phyloP scores from a whole-genome alignment of 1,140 invertebrate species.

The Drosophila kanapiae region DNA sequence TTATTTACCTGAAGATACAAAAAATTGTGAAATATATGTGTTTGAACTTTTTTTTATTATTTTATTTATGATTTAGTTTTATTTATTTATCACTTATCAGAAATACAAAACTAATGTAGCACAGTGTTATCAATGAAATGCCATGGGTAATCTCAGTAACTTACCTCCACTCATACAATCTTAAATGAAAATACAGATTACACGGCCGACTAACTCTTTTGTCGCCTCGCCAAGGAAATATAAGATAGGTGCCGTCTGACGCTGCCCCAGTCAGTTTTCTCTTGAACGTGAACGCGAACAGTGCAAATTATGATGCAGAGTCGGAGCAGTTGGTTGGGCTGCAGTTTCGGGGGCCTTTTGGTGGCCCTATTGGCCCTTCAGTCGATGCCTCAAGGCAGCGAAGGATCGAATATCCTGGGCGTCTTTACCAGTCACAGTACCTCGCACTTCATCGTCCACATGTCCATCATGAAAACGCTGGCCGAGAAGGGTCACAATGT shows the following conservation, averaged over 20 bases:
- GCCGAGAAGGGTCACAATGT: slow-evolving; percentile 79
- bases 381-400: slow-evolving; percentile 14
- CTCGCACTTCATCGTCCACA: slow-evolving; percentile 78
- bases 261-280: slow-evolving; percentile 15
- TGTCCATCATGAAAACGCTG: slow-evolving; percentile 70
- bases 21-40: neutral
- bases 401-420: slow-evolving; percentile 73
- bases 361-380: slow-evolving; percentile 50
- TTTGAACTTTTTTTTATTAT: too few relatives aligned
- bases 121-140: neutral
- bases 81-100: neutral
- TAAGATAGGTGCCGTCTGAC: slow-evolving; percentile 24
- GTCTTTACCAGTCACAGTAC: slow-evolving; percentile 79
- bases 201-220: neutral
- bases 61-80: neutral
- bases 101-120: neutral
- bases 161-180: neutral
- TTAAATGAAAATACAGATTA: neutral
- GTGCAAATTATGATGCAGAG: slow-evolving; percentile 31
- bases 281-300: slow-evolving; percentile 1
- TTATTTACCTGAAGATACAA: too few relatives aligned
- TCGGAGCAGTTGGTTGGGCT: slow-evolving; percentile 10
- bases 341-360: slow-evolving; percentile 42
- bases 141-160: neutral
- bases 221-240: neutral